Percentiles rank a stretch among this genome's conserved stretches.
Conservation (phyloP, 2,113 vertebrate species). For the Jacana jacana region DNA sequence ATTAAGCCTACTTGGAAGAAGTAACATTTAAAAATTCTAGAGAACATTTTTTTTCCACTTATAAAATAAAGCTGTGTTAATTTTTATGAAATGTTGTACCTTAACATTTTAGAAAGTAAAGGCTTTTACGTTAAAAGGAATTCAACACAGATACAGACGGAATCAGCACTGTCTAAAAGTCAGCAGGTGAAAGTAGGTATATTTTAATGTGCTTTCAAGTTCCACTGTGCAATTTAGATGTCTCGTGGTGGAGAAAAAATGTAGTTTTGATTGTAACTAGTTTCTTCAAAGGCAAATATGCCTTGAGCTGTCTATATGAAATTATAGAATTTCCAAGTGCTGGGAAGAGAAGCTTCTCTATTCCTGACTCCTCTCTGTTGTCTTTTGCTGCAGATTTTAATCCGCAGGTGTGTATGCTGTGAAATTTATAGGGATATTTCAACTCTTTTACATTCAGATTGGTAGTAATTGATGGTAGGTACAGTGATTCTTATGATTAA, state of each 20-base stretch:
- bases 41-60: not conserved
- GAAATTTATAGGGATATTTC: not conserved
- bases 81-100: not conserved
- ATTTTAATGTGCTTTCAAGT: not conserved
- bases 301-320: not conserved
- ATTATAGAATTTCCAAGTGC: rapidly evolving
- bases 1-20: not conserved
- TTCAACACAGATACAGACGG: not conserved
- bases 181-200: not conserved
- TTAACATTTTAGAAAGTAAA: not conserved
- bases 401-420: not conserved
- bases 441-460: not conserved
- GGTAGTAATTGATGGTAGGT: not conserved
- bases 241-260: not conserved
- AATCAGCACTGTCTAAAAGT: not conserved
- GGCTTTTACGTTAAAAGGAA: not conserved
- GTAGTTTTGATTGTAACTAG: not conserved
- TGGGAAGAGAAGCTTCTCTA: not conserved
- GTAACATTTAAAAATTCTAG: not conserved
- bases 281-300: not conserved
- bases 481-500: not conserved
- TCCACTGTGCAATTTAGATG: not conserved
- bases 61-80: not conserved
- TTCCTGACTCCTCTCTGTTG: not conserved
- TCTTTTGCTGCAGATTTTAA: not conserved